These are phyloP conservation scores for Ceratosolen solmsi DNA, from an alignment of 1,140 invertebrate genomes.

Conservation along the genomic window DNA sequence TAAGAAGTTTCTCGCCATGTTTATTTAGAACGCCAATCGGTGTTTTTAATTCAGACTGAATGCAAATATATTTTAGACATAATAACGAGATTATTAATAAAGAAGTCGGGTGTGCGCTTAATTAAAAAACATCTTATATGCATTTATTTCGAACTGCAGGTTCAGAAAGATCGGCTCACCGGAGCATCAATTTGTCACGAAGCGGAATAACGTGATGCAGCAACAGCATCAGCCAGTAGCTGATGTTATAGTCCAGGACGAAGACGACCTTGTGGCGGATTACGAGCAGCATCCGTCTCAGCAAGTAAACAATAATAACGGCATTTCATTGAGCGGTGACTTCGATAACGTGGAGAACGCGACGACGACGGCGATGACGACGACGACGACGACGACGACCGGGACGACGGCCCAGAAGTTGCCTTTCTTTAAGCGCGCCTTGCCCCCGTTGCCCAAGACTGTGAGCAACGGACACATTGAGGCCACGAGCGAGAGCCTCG, in stretches of 20 bases:
- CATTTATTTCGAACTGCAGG: slow-evolving; percentile 62
- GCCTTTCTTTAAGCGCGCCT: slow-evolving; percentile 80
- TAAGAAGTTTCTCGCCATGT: too few species aligned
- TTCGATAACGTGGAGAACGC: slow-evolving; percentile 41
- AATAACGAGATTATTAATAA: too few species aligned
- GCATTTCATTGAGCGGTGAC: slow-evolving; percentile 23
- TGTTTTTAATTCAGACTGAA: too few species aligned
- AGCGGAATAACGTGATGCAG: slow-evolving; percentile 69
- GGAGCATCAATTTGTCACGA: slow-evolving; percentile 68
- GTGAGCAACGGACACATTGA: slow-evolving; percentile 68
- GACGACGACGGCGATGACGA: slow-evolving; percentile 35
- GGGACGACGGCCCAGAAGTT: slow-evolving; percentile 66
- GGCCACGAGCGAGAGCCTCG: slow-evolving; percentile 55
- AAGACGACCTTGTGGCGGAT: slow-evolving; percentile 62
- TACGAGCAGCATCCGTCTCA: slow-evolving; percentile 66
- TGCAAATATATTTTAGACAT: too few species aligned
- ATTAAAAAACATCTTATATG: neutral
- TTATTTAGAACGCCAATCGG: too few species aligned
- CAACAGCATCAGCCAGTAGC: slow-evolving; percentile 53
- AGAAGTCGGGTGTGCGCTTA: too few species aligned
- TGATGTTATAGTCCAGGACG: slow-evolving; percentile 72
- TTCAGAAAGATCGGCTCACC: slow-evolving; percentile 77
- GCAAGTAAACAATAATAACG: slow-evolving; percentile 45
- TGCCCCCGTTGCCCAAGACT: slow-evolving; percentile 84
- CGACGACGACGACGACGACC: slow-evolving; percentile 50